Conservation (phyloP, 2,113 vertebrate genomes). For the Bubalus kerabau region DNA sequence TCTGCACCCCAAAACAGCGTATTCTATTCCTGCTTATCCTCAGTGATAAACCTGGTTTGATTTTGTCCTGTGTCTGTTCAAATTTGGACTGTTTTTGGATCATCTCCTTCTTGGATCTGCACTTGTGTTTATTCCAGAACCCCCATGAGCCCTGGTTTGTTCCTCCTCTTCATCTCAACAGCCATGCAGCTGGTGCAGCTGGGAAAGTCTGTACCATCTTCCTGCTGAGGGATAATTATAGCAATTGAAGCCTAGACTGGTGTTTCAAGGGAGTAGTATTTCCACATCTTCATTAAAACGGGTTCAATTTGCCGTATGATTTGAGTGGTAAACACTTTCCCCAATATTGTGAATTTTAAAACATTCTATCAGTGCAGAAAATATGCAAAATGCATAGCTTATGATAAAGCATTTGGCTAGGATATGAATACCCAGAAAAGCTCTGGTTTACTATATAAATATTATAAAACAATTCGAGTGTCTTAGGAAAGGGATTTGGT, state of each 20-base stretch:
- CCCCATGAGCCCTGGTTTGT: neutral
- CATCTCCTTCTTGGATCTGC: constrained; percentile 1
- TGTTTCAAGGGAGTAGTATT: constrained; percentile 49
- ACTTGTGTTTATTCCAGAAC: constrained; percentile 46
- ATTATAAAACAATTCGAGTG: neutral
- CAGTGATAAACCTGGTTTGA: neutral
- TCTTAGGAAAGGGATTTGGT: neutral
- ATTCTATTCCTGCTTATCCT: neutral
- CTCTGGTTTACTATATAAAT: neutral
- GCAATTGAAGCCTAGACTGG: constrained; percentile 55
- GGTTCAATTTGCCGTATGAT: constrained; percentile 41
- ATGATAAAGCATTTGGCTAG: neutral
- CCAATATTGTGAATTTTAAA: constrained; percentile 39
- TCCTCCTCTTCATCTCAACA: constrained; percentile 13
- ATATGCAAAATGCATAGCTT: neutral
- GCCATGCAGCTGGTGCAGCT: constrained; percentile 61
- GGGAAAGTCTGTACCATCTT: constrained; percentile 29
- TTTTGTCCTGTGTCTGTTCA: constrained; percentile 27
- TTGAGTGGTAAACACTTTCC: constrained; percentile 52
- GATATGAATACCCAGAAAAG: neutral
- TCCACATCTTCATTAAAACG: constrained; percentile 49
- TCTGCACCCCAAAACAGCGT: neutral
- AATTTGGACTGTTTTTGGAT: neutral
- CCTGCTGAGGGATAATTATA: constrained; percentile 58
- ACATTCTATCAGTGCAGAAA: neutral